Evolutionary conservation across 2,888 invertebrate genomes (phyloP).

Genomic region (Diarsia brunnea): DNA sequence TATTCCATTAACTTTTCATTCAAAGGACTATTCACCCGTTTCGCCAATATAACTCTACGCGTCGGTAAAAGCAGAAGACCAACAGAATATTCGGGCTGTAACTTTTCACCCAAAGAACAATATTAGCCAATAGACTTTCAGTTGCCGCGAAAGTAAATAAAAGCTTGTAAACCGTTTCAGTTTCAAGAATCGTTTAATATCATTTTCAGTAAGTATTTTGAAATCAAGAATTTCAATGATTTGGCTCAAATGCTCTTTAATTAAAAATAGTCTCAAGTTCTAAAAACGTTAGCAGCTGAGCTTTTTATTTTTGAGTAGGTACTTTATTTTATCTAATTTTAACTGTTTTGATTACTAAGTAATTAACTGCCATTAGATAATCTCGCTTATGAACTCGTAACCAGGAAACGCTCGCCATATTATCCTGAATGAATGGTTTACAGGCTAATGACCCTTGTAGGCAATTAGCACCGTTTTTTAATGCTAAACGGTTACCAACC

Average conservation of each 20-base stretch:
- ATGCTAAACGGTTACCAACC: not conserved
- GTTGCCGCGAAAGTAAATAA: no score
- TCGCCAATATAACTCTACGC: no score
- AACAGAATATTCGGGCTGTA: no score
- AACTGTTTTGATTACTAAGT: not conserved
- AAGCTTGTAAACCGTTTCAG: no score
- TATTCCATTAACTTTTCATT: no score
- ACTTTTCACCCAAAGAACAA: no score
- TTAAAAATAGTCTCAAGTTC: not conserved
- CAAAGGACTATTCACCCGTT: no score
- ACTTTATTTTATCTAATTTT: not conserved
- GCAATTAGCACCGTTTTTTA: conserved; percentile 32
- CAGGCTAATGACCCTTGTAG: conserved; percentile 36
- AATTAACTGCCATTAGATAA: conserved; percentile 5
- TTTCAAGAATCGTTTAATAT: not conserved
- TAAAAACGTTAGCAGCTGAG: not conserved
- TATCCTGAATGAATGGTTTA: conserved; percentile 15
- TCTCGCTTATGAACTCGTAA: not conserved
- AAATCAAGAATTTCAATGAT: not conserved
- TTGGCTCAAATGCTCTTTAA: not conserved
- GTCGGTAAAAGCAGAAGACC: no score
- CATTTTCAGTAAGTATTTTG: not conserved
- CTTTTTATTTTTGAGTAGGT: not conserved
- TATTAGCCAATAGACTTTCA: no score
- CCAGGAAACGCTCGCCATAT: conserved; percentile 30